Conservation (phyloP, 1,140 invertebrate species). For the Ostrea denselamellosa region DNA sequence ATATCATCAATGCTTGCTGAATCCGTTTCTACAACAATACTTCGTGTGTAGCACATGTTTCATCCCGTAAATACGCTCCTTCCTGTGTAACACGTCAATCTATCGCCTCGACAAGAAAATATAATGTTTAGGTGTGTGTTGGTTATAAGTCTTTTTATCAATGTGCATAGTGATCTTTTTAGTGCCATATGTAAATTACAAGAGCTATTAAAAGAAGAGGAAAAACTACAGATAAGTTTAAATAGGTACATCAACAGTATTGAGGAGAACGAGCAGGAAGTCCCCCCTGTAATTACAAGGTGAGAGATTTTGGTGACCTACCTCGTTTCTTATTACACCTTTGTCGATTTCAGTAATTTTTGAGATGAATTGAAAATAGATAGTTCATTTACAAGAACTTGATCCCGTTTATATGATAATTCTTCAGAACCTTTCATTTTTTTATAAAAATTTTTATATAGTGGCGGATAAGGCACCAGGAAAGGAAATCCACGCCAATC, state of each 20-base stretch:
- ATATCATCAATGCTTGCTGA: too few species aligned
- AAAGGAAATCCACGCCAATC: too few species aligned
- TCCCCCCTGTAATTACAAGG: background rate
- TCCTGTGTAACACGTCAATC: background rate
- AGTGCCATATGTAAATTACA: conserved; percentile 24
- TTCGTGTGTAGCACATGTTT: background rate
- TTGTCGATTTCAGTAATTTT: too few species aligned
- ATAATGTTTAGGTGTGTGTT: background rate
- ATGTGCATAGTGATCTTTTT: background rate
- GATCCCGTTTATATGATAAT: too few species aligned
- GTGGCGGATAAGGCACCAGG: too few species aligned
- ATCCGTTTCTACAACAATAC: too few species aligned
- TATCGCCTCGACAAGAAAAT: background rate
- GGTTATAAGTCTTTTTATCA: background rate
- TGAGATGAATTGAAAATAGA: too few species aligned
- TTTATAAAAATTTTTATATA: too few species aligned
- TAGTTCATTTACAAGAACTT: too few species aligned
- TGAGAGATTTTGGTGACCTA: background rate
- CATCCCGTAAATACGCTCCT: background rate
- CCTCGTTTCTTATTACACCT: too few species aligned
- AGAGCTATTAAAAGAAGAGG: background rate
- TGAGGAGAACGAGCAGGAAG: background rate
- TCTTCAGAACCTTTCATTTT: too few species aligned
- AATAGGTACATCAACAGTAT: conserved; percentile 14
- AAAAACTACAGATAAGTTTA: conserved; percentile 18